Evolutionary conservation across 1,140 invertebrate species (phyloP).

Genomic region (Drosophila cardini): DNA sequence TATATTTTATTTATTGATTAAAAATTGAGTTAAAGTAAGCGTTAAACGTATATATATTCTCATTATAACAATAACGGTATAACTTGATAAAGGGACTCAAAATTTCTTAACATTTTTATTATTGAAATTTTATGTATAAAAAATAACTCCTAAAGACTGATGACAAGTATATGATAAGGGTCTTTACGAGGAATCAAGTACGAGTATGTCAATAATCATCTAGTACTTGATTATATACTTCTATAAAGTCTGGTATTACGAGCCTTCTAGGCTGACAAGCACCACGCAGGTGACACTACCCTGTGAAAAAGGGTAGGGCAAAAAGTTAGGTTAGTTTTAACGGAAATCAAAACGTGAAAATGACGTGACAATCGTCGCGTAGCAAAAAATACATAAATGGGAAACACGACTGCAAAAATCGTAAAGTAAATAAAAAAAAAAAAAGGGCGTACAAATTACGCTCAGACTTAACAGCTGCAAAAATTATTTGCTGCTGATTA

Average conservation of each 20-base stretch:
- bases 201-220: neutral
- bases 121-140: too few relatives aligned
- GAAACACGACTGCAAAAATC: constrained; percentile 2
- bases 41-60: too few relatives aligned
- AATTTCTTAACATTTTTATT: too few relatives aligned
- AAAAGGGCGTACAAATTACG: constrained; percentile 36
- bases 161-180: constrained; percentile 19
- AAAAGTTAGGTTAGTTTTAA: neutral
- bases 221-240: neutral
- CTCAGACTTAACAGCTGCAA: constrained; percentile 65
- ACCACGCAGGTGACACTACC: neutral
- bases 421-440: constrained; percentile 20
- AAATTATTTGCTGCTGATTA: constrained; percentile 66
- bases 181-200: neutral
- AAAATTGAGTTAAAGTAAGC: too few relatives aligned
- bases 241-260: neutral
- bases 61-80: too few relatives aligned
- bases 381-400: constrained; percentile 36
- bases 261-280: constrained; percentile 3
- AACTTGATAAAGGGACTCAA: too few relatives aligned
- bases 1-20: too few relatives aligned
- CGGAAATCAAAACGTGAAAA: constrained; percentile 36
- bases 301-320: neutral
- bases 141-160: too few relatives aligned
- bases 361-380: constrained; percentile 59